Percentiles rank a stretch among this genome's conserved stretches.
These are phyloP conservation scores for Bradypodion ventrale DNA, from an alignment of 2,797 vertebrate genomes.

Conservation along the genomic window DNA sequence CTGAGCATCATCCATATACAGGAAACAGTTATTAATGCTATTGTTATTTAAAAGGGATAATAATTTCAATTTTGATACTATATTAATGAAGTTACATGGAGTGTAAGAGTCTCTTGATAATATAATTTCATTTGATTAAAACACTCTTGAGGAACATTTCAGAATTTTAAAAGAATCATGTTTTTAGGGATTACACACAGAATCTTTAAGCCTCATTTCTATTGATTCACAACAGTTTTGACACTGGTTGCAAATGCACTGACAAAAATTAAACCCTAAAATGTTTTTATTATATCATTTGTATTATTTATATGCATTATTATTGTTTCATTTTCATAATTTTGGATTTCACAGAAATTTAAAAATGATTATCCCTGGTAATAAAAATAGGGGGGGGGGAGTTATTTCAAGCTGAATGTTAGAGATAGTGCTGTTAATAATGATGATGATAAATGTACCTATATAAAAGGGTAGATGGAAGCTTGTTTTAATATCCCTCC, in stretches of 20 bases:
- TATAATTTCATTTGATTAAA: constrained; percentile 11
- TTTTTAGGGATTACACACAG: background rate
- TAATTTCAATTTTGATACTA: constrained; percentile 1
- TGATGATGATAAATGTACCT: too few species aligned
- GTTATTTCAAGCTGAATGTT: too few species aligned
- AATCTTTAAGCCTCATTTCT: background rate
- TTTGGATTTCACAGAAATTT: background rate
- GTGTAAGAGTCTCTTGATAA: constrained; percentile 16
- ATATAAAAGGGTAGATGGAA: too few species aligned
- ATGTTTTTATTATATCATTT: too few species aligned
- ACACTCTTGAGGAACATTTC: background rate
- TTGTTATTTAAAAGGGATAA: background rate
- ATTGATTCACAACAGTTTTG: background rate
- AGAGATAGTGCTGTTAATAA: too few species aligned
- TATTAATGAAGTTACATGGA: background rate
- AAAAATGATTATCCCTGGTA: background rate
- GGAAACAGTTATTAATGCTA: constrained; percentile 15
- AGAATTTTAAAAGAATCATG: background rate
- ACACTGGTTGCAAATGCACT: background rate
- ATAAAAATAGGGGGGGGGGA: background rate
- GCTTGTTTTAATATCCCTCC: too few species aligned
- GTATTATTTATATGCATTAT: too few species aligned
- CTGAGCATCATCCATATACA: constrained; percentile 13
- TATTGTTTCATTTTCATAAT: background rate
- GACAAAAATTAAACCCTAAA: background rate